Percentiles rank a stretch among this genome's conserved stretches.
phyloP scores from a whole-genome alignment of 2,888 invertebrate genomes.

The Hirtodrosophila confusa region DNA sequence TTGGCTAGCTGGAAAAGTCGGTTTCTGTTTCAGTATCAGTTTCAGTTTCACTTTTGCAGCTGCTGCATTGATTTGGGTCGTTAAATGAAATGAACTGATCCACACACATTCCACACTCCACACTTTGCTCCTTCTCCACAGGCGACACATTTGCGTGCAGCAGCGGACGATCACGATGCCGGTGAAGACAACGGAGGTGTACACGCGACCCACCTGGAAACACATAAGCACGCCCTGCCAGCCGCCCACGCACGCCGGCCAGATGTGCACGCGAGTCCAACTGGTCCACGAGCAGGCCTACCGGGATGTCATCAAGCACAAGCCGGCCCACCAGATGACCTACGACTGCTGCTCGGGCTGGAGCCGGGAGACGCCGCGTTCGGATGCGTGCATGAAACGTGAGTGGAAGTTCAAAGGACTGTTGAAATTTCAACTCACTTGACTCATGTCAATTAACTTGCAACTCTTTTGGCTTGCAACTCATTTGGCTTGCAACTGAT shows the following conservation, averaged over 20 bases:
- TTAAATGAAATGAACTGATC: slow-evolving; percentile 19
- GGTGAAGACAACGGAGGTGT: slow-evolving; percentile 85
- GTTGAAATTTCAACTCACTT: not conserved
- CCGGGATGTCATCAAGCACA: slow-evolving; percentile 85
- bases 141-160: slow-evolving; percentile 86
- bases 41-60: slow-evolving; percentile 55
- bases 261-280: slow-evolving; percentile 86
- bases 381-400: slow-evolving; percentile 88
- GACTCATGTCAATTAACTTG: no score
- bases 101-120: slow-evolving; percentile 19
- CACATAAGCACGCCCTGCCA: slow-evolving; percentile 85
- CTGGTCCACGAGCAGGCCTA: slow-evolving; percentile 86
- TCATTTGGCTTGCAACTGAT: no score
- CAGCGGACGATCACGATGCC: slow-evolving; percentile 85
- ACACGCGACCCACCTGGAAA: slow-evolving; percentile 85
- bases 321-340: slow-evolving; percentile 84
- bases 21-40: slow-evolving; percentile 31
- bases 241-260: slow-evolving; percentile 83
- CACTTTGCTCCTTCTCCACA: slow-evolving; percentile 58
- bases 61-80: slow-evolving; percentile 49
- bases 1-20: slow-evolving; percentile 71
- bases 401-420: slow-evolving; percentile 70
- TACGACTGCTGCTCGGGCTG: slow-evolving; percentile 87
- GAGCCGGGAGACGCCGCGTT: slow-evolving; percentile 85
- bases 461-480: no score